These are phyloP conservation scores for Phymanthus crucifer DNA, from an alignment of 92 coral and sea anemone species.

Conservation along the genomic window DNA sequence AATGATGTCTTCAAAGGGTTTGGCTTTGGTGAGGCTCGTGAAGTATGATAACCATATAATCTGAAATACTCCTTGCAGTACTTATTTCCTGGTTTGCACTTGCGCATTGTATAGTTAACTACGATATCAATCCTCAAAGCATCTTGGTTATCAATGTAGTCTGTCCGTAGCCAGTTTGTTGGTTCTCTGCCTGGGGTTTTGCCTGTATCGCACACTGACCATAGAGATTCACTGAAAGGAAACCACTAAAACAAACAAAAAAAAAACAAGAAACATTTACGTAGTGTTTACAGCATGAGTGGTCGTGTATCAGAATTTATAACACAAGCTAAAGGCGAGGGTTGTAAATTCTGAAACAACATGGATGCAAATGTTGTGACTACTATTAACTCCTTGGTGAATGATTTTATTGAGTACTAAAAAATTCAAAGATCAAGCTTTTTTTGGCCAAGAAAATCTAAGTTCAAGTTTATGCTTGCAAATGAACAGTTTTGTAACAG, in stretches of 20 bases:
- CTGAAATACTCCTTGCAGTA: conserved; percentile 51
- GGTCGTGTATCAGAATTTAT: no score
- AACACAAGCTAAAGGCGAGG: no score
- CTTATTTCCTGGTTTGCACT: not conserved
- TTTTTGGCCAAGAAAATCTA: no score
- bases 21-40: conserved; percentile 25
- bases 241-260: conserved; percentile 28
- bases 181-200: conserved; percentile 16
- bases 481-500: no score
- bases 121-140: conserved; percentile 59
- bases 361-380: no score
- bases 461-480: no score
- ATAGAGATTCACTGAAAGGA: not conserved
- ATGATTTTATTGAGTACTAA: no score
- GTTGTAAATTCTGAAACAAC: no score
- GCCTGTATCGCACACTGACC: conserved; percentile 48
- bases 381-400: no score
- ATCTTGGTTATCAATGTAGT: conserved; percentile 47
- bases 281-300: no score
- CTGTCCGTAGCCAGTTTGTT: conserved; percentile 60
- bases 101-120: conserved; percentile 34
- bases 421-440: no score
- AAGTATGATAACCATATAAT: conserved; percentile 51
- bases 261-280: no score
- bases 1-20: conserved; percentile 25